A percentile compares a stretch with the other conserved stretches of the same genome.
Conservation (phyloP, 2,113 vertebrate genomes). For the Siphamia tubifer region DNA sequence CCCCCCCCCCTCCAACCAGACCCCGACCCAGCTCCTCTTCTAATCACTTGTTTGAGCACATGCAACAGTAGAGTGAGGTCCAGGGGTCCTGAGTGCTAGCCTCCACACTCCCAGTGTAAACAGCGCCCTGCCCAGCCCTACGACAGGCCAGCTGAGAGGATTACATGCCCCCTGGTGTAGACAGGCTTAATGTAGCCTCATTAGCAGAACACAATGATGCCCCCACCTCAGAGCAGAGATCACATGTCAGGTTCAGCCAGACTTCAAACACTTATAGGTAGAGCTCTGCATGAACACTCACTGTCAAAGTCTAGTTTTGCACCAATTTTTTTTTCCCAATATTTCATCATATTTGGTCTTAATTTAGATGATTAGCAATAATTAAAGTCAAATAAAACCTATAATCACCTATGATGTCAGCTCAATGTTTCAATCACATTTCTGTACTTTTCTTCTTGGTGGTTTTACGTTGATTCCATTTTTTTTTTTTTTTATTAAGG, state of each 20-base stretch:
- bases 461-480: too few species aligned
- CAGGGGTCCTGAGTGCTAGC: conserved; percentile 39
- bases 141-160: conserved; percentile 70
- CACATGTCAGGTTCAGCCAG: conserved; percentile 54
- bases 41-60: conserved; percentile 69
- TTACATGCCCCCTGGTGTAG: conserved; percentile 78
- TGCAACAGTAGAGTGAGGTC: conserved; percentile 39
- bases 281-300: too few species aligned
- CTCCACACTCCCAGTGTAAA: conserved; percentile 68
- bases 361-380: too few species aligned
- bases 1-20: conserved; percentile 33
- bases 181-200: conserved; percentile 76
- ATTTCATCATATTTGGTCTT: too few species aligned
- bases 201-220: conserved; percentile 81
- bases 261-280: conserved; percentile 65
- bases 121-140: conserved; percentile 66
- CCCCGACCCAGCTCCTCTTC: conserved; percentile 6
- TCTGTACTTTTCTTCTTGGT: too few species aligned
- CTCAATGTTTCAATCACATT: too few species aligned
- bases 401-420: too few species aligned
- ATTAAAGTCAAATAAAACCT: too few species aligned
- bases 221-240: conserved; percentile 69
- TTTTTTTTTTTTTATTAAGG: too few species aligned
- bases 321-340: too few species aligned
- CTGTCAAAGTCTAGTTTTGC: too few species aligned